Percentiles rank a stretch among this genome's conserved stretches.
These are phyloP conservation scores for Lepus oiostolus DNA, from an alignment of 2,797 vertebrate species.

Conservation along the genomic window DNA sequence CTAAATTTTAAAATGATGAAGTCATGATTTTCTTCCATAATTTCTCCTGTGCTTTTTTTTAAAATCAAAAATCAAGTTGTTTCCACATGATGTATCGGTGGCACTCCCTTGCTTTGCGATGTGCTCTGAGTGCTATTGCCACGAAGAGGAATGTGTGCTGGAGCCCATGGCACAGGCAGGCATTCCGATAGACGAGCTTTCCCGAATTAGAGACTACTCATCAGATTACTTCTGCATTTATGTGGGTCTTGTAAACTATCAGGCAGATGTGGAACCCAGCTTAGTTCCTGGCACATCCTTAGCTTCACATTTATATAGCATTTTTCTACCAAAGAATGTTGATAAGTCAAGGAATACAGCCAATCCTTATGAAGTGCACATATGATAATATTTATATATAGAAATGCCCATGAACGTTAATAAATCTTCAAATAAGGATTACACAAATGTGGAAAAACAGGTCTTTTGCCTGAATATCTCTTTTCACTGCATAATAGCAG, in stretches of 20 bases:
- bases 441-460: slow-evolving; percentile 41
- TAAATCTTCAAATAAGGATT: slow-evolving; percentile 64
- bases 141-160: too few relatives aligned
- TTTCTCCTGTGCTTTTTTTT: background rate
- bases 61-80: background rate
- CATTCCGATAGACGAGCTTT: background rate
- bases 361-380: slow-evolving; percentile 37
- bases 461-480: background rate
- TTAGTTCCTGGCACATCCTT: background rate
- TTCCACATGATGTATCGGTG: background rate
- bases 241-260: background rate
- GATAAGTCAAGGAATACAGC: slow-evolving; percentile 52
- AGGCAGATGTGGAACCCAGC: background rate
- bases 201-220: too few relatives aligned
- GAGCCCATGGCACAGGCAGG: accelerated
- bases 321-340: slow-evolving; percentile 54
- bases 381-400: background rate
- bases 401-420: background rate
- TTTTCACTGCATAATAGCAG: background rate
- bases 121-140: background rate
- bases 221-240: background rate
- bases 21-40: background rate
- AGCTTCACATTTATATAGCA: background rate
- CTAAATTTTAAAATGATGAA: background rate
- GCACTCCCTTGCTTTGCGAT: background rate